Evolutionary conservation across 1,140 invertebrate species (phyloP), one percentile per base, ranked within the genome.

Genomic region (Carcinoscorpius rotundicauda): DNA sequence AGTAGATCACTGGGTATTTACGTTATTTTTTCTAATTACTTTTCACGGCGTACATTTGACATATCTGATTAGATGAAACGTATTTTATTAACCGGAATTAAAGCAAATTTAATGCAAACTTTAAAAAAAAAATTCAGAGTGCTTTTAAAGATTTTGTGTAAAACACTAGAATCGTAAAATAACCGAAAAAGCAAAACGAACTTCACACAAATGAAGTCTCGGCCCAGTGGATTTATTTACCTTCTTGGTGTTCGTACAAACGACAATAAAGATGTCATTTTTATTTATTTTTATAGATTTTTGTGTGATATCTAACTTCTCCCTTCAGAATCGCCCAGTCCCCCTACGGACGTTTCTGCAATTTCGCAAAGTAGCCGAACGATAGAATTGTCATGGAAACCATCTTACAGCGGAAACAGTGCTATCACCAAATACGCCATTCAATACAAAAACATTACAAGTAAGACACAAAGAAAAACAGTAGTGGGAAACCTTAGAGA

Each of bases 341-440:
- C 91, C 62, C 92, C 93, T 0, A 89, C 87, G 73, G 88, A 88
- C 68, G 75, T 94, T 48, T 93, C 92, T 77, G 89, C 96, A 50
- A 78, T 93, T 52, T 89, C 94, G 75, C 91, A 92, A 78, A 91
- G 88, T 62, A 93, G 92, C 69, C 83, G 90, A 67, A 87, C 87
- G 4, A 88, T 95, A 60, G 88, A 92, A 73, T 78, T 97, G 3
- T 88, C 88, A 8, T 97, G 93, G 93, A 87, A 86, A 51, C 86
- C 89, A 63, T 91, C 93, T n/a, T 96, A 93, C 76, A 88, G 95
- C 75, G 93, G 93, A 68, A 95, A 97, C 76, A 92, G 89, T 10
- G 86, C 86, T 0, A 89, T 97, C 68, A 90, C 86, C 70, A 84
- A 86, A 73, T 97, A 94, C 76, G 83, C 89, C 58, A 91, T 94